These are phyloP conservation scores for Clarias magur DNA, from an alignment of 2,113 vertebrate species.

Conservation along the genomic window DNA sequence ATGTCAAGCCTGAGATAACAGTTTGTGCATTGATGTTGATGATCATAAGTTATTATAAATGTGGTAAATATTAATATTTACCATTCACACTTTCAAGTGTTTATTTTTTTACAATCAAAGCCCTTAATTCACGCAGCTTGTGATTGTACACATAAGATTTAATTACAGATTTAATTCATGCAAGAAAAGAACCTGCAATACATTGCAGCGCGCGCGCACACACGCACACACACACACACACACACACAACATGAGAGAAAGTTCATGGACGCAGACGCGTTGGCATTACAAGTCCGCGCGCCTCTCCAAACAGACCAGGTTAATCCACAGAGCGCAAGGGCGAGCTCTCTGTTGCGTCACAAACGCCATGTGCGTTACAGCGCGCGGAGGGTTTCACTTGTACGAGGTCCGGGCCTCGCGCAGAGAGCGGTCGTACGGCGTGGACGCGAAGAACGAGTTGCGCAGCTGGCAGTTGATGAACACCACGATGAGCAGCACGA, in stretches of 20 bases:
- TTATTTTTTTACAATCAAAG: constrained; percentile 28
- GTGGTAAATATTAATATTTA: background rate
- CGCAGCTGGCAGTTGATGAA: constrained; percentile 98
- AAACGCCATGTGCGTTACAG: background rate
- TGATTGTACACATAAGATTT: constrained; percentile 45
- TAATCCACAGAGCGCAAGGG: constrained; percentile 14
- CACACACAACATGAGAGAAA: constrained; percentile 40
- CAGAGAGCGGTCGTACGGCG: constrained; percentile 95
- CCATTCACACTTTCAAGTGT: background rate
- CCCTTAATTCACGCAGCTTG: background rate
- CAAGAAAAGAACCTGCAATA: constrained; percentile 40
- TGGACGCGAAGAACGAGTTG: constrained; percentile 94
- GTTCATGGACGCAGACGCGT: constrained; percentile 21
- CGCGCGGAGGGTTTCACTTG: constrained; percentile 65
- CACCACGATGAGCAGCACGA: constrained; percentile 91
- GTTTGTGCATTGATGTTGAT: background rate
- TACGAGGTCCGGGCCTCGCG: constrained; percentile 91
- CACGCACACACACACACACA: too few relatives aligned
- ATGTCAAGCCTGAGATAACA: background rate
- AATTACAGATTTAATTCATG: constrained; percentile 46
- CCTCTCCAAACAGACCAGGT: background rate
- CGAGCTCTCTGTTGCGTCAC: background rate
- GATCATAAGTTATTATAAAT: background rate
- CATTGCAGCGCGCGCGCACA: constrained; percentile 4
- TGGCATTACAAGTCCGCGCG: constrained; percentile 19